phyloP scores from a whole-genome alignment of 2,113 vertebrate species.

The Ammodytes dubius region DNA sequence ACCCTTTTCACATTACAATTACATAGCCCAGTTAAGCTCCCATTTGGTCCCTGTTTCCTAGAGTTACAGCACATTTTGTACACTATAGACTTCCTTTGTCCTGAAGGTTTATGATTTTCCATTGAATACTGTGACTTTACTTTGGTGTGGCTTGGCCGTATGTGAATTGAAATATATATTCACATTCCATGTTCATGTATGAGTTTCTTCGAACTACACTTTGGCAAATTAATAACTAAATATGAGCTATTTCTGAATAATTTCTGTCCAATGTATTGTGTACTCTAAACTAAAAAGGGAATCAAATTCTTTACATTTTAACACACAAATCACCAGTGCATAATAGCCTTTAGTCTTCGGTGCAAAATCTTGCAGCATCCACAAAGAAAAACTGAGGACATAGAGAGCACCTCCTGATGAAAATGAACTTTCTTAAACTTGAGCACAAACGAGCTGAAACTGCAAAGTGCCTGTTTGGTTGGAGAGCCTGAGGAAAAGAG shows the following conservation, averaged over 20 bases:
- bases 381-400: slow-evolving; percentile 65
- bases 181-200: not conserved
- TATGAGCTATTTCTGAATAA: not conserved
- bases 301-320: slow-evolving; percentile 17
- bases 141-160: not conserved
- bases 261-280: not conserved
- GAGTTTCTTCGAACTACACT: not conserved
- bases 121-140: not conserved
- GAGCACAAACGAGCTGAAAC: slow-evolving; percentile 83
- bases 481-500: slow-evolving; percentile 81
- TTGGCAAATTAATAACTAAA: not conserved
- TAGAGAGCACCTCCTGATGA: slow-evolving; percentile 71
- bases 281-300: slow-evolving; percentile 20
- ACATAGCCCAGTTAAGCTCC: not conserved
- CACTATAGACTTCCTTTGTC: not conserved
- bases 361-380: slow-evolving; percentile 67
- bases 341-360: slow-evolving; percentile 36
- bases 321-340: slow-evolving; percentile 42
- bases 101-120: not conserved
- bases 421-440: slow-evolving; percentile 86
- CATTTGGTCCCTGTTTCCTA: slow-evolving; percentile 4
- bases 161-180: not conserved
- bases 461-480: slow-evolving; percentile 84
- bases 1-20: not conserved
- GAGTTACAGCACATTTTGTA: not conserved